Conservation (phyloP, 2,113 vertebrate species). For the Sinosuthora webbiana region DNA sequence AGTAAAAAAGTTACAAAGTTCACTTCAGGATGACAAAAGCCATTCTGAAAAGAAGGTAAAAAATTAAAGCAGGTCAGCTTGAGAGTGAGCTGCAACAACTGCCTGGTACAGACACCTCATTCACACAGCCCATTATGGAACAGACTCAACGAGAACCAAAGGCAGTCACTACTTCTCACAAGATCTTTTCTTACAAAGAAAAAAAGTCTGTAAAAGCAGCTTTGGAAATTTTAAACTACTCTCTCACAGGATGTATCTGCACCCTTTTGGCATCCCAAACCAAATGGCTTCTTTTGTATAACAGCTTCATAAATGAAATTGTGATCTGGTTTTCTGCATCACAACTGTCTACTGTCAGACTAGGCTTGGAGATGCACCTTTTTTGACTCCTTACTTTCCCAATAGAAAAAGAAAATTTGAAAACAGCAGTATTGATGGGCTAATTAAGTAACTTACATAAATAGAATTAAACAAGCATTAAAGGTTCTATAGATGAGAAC, state of each 20-base stretch:
- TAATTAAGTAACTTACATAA: background rate
- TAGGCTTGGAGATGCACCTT: background rate
- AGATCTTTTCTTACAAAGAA: background rate
- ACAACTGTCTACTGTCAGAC: background rate
- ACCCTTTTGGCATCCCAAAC: background rate
- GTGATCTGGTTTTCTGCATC: background rate
- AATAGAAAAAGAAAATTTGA: background rate
- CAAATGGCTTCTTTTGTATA: background rate
- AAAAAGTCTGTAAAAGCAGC: background rate
- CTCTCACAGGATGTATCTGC: background rate
- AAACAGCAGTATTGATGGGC: background rate
- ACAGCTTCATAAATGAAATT: background rate
- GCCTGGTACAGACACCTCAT: background rate
- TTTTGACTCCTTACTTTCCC: background rate
- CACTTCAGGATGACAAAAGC: background rate
- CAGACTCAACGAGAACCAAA: background rate
- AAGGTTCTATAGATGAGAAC: background rate
- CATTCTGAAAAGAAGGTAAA: background rate
- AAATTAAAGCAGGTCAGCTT: background rate
- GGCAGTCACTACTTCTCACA: background rate
- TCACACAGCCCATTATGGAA: fast-evolving
- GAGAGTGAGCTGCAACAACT: background rate
- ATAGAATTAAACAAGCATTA: background rate
- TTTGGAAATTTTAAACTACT: background rate
- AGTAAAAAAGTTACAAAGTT: background rate